Evolutionary conservation across 1,140 invertebrate genomes (phyloP), one percentile per base, ranked within the genome.

Genomic region (Holotrichia oblita): DNA sequence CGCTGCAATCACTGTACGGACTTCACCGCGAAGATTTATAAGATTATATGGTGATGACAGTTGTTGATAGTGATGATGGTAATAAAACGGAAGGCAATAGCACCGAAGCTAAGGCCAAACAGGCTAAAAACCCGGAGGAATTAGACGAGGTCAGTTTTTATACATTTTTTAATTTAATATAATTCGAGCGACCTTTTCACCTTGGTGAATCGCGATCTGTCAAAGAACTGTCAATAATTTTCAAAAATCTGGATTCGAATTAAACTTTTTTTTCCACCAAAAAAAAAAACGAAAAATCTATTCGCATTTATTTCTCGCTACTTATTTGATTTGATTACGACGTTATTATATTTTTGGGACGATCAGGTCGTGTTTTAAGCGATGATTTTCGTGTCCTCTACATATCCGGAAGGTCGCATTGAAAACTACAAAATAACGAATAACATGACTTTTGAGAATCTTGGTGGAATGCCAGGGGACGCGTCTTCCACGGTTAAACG

Each of bases 151-250:
- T 48, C 10, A 48, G 44, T 48, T 6, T 48, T 14, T 14, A n/a
- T 12, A 12, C 44, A 12, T 48, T 48, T 48, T n/a, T 48, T 48
- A 10, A 14, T 48, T 12, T 48, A 4, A 12, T n/a, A n/a, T n/a
- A 48, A 48, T 4, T 12, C 12, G 12, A 14, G 4, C 12, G 6
- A 48, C 44, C 44, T 48, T 48, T 48, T 48, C 44, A 48, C 44
- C 44, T 48, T 48, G 44, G n/a, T 8, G 8, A 48, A 12, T 8
- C n/a, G 44, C 12, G 12, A 48, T 9, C 12, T 48, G 44, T 48
- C 44, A 48, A 48, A 48, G 8, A 48, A 48, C 44, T 48, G 44
- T 48, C 44, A 48, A 48, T 48, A n/a, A n/a, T 48, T 48, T 48
- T 12, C 44, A 42, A n/a, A n/a, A n/a, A n/a, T n/a, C n/a, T n/a